Percentiles rank a stretch among this genome's conserved stretches.
These are phyloP conservation scores for Mercenaria mercenaria DNA, from an alignment of 1,140 invertebrate genomes.

Conservation along the genomic window DNA sequence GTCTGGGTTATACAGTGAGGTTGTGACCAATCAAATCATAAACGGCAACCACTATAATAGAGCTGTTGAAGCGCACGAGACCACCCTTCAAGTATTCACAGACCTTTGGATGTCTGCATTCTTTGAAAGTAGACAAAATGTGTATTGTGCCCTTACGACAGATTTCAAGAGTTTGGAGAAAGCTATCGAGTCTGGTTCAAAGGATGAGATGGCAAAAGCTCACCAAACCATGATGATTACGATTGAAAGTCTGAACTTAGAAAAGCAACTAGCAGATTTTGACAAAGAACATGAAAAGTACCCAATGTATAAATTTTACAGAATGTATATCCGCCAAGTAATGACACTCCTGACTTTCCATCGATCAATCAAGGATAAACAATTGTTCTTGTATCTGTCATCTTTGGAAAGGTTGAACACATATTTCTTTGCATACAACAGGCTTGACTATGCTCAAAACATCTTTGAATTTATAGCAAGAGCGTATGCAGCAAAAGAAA, in stretches of 20 bases:
- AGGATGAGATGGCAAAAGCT: not conserved
- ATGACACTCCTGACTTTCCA: no score
- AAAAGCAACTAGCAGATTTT: not conserved
- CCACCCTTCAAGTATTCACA: conserved; percentile 4
- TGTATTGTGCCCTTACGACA: not conserved
- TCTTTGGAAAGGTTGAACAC: not conserved
- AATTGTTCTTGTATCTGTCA: conserved; percentile 1
- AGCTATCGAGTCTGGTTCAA: not conserved
- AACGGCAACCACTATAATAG: conserved; percentile 14
- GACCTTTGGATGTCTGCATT: conserved; percentile 1
- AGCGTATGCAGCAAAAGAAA: not conserved
- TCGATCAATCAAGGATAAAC: no score
- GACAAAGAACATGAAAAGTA: conserved; percentile 1
- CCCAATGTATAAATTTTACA: no score
- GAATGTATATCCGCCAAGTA: no score
- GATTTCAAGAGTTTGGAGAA: not conserved
- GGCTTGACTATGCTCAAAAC: not conserved
- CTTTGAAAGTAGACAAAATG: not conserved
- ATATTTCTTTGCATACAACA: conserved; percentile 10
- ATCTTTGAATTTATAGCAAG: conserved; percentile 1
- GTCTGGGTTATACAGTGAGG: not conserved
- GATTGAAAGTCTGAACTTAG: conserved; percentile 11
- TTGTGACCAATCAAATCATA: conserved; percentile 5
- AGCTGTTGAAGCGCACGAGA: conserved; percentile 13
- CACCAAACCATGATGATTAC: not conserved